Conservation (phyloP, 2,113 vertebrate species). For the Brachypodius melanocephalos region DNA sequence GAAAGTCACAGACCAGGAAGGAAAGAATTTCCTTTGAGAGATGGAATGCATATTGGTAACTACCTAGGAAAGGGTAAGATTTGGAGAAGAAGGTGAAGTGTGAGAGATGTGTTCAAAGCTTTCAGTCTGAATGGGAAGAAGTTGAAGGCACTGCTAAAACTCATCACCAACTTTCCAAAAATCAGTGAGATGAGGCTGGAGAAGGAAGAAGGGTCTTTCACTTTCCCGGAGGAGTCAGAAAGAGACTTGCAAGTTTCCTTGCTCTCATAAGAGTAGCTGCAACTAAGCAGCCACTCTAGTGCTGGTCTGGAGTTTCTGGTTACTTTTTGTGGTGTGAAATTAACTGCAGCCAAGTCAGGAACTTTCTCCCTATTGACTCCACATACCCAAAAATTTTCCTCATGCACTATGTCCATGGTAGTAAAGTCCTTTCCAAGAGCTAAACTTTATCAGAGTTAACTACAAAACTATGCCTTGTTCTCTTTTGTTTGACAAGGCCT, state of each 20-base stretch:
- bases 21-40: neutral
- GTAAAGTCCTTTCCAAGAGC: neutral
- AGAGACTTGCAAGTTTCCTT: neutral
- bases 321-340: neutral
- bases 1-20: neutral
- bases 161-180: neutral
- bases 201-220: neutral
- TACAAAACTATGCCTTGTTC: neutral
- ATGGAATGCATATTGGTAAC: neutral
- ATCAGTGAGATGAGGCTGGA: neutral
- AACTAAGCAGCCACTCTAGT: neutral
- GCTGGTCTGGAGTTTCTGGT: neutral
- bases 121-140: neutral
- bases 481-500: neutral
- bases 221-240: neutral
- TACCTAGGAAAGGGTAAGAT: neutral
- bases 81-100: neutral
- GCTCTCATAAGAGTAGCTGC: neutral
- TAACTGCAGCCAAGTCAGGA: neutral
- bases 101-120: neutral
- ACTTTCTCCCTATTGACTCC: neutral
- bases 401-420: accelerated
- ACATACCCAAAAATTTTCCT: neutral
- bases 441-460: neutral
- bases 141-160: neutral